phyloP scores from a whole-genome alignment of 2,113 vertebrate species.

The Xiphorhynchus elegans region DNA sequence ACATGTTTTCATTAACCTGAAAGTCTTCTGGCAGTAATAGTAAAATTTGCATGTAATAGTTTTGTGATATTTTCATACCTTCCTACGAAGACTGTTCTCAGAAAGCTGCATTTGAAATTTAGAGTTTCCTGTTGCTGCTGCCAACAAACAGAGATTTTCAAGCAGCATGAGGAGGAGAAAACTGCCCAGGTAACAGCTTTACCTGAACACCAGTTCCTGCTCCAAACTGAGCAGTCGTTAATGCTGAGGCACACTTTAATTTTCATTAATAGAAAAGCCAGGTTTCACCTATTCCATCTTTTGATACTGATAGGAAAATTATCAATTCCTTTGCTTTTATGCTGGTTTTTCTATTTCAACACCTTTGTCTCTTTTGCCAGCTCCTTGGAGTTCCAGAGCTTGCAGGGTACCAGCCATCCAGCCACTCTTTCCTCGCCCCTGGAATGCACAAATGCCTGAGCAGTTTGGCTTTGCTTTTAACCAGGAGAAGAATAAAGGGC shows the following conservation, averaged over 20 bases:
- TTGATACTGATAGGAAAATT: not conserved
- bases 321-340: not conserved
- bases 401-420: not conserved
- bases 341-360: fast-evolving
- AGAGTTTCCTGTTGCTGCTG: not conserved
- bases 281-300: not conserved
- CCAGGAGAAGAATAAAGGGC: not conserved
- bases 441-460: not conserved
- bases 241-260: not conserved
- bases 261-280: not conserved
- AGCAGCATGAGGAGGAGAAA: not conserved
- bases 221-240: not conserved
- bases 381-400: not conserved
- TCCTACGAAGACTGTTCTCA: not conserved
- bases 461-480: not conserved
- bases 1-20: not conserved
- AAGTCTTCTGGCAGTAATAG: not conserved
- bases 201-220: not conserved
- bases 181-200: not conserved
- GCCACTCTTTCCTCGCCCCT: not conserved
- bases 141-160: not conserved
- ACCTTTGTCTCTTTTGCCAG: not conserved
- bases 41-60: not conserved
- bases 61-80: not conserved
- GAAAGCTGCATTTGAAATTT: not conserved